Evolutionary conservation across 2,888 invertebrate genomes (phyloP), one percentile per base, ranked within the genome.

Genomic region (Lepidochrysops patricia): DNA sequence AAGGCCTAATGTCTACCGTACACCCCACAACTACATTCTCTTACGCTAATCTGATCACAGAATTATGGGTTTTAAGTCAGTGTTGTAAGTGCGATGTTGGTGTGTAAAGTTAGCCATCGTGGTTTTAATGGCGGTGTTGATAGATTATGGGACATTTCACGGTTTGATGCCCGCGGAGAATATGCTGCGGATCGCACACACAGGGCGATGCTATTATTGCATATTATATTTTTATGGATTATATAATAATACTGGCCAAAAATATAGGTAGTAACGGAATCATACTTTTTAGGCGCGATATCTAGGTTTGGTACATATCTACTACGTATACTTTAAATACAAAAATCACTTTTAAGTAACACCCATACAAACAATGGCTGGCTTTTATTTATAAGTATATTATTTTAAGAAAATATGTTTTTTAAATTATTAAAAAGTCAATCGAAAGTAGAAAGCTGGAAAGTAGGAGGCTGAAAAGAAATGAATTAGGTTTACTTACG

Each of bases 81-180:
- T 1, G 5, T 0, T 0, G 1, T 61, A 58, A 56, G 29, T 32
- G 27, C 6, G 23, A 29, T n/a, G 57, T 19, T 61, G 6, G 29
- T 1, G n/a, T 63, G 52, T 9, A 19, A 1, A 6, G 19, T 9
- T 60, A 15, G 6, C 7, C 9, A 26, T 1, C 12, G 19, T 61
- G 60, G 60, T 63, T 62, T 60, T 61, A 34, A 32, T 19, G 43
- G 49, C 50, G 60, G 65, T 62, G 63, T 63, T 63, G 59, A 66
- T 68, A 65, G 62, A 67, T 67, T 68, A 67, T 64, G 68, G 68
- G 69, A 68, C 69, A 69, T 72, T 74, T 74, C 74, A 77, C 71
- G 74, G 74, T 72, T 67, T 73, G 68, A 75, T 75, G 73, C 69
- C 70, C 65, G 68, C 65, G 61, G 63, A 70, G 70, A 72, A 69